Percentiles rank a stretch among this genome's conserved stretches.
Conservation (phyloP, 2,113 vertebrate species). For the Stegastes partitus region DNA sequence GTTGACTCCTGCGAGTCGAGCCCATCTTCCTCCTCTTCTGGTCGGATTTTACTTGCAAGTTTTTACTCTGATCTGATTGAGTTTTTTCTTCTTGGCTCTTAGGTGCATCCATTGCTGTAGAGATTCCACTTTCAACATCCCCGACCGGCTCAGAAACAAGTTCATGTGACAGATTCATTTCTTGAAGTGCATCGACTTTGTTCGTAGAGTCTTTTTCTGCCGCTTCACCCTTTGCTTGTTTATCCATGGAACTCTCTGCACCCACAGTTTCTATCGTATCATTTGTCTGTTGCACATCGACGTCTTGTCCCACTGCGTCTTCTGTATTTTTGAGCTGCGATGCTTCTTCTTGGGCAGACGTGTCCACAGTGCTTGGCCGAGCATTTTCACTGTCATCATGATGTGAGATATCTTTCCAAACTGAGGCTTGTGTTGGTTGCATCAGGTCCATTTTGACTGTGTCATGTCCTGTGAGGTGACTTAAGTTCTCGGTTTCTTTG, state of each 20-base stretch:
- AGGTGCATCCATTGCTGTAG: not conserved
- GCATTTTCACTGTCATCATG: not conserved
- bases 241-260: not conserved
- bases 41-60: conserved; percentile 28
- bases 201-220: not conserved
- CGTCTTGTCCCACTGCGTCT: not conserved
- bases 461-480: conserved; percentile 20
- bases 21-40: conserved; percentile 71
- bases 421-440: conserved; percentile 32
- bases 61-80: conserved; percentile 6
- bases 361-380: not conserved
- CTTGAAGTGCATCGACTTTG: not conserved
- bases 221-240: not conserved
- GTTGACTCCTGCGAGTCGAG: conserved; percentile 60
- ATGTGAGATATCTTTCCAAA: conserved; percentile 15
- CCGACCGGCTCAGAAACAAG: conserved; percentile 14
- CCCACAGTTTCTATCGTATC: conserved; percentile 3
- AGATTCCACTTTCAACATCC: conserved; percentile 11
- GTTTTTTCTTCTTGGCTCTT: conserved; percentile 4
- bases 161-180: conserved; percentile 1
- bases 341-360: conserved; percentile 8
- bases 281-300: not conserved
- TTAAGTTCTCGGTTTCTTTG: conserved; percentile 4
- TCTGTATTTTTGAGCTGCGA: conserved; percentile 6
- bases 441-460: conserved; percentile 22